Conservation (phyloP, 1,140 invertebrate species). For the Drosophila rufa region DNA sequence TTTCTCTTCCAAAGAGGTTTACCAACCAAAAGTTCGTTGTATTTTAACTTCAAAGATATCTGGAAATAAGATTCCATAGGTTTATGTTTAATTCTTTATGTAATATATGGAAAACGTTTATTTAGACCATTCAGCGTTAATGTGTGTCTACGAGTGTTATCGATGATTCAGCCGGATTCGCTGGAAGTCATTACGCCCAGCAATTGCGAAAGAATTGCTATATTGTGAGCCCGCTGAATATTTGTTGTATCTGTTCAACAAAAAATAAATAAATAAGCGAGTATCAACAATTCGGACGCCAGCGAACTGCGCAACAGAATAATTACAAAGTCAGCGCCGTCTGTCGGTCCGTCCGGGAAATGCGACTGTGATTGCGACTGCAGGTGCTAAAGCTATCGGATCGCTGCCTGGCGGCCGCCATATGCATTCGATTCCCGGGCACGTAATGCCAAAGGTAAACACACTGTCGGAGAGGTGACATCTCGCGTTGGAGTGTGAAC, state of each 20-base stretch:
- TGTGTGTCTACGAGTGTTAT: slow-evolving; percentile 1
- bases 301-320: slow-evolving; percentile 70
- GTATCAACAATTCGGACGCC: slow-evolving; percentile 33
- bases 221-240: slow-evolving; percentile 8
- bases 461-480: slow-evolving; percentile 44
- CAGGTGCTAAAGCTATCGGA: slow-evolving; percentile 40
- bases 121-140: slow-evolving; percentile 10
- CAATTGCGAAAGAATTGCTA: slow-evolving; percentile 18
- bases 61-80: too few species aligned
- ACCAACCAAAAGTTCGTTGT: too few species aligned
- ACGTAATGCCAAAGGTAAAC: slow-evolving; percentile 72
- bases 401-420: slow-evolving; percentile 36
- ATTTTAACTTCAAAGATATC: too few species aligned
- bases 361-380: slow-evolving; percentile 60
- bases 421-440: slow-evolving; percentile 58
- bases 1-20: too few species aligned
- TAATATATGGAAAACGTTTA: neutral
- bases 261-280: slow-evolving; percentile 34
- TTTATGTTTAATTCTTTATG: too few species aligned
- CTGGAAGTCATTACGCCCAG: slow-evolving; percentile 8
- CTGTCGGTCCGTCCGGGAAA: slow-evolving; percentile 28
- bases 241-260: slow-evolving; percentile 28
- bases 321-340: slow-evolving; percentile 68
- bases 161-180: slow-evolving; percentile 23
- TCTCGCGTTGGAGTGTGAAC: slow-evolving; percentile 18